These are phyloP conservation scores for Cydia splendana DNA, from an alignment of 1,140 invertebrate species.

Conservation along the genomic window DNA sequence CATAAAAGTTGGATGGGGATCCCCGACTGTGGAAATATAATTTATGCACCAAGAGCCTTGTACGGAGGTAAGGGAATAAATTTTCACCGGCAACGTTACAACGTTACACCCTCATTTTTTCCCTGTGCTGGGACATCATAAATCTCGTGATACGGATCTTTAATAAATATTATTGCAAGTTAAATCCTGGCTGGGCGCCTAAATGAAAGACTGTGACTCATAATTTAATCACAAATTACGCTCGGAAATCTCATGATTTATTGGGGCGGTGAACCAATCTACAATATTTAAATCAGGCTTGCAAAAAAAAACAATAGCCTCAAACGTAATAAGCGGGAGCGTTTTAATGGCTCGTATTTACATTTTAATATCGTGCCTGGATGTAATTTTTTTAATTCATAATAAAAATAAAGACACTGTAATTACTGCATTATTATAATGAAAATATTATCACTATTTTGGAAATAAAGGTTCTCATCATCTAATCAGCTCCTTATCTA, in stretches of 20 bases:
- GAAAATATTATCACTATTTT: no score
- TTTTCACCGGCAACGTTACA: slow-evolving; percentile 38
- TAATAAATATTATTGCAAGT: slow-evolving; percentile 38
- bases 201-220: slow-evolving; percentile 24
- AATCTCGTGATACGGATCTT: slow-evolving; percentile 38
- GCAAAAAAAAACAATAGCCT: neutral
- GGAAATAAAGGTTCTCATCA: no score
- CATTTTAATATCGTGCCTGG: no score
- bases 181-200: slow-evolving; percentile 30
- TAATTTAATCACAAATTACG: slow-evolving; percentile 21
- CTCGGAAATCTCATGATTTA: slow-evolving; percentile 11
- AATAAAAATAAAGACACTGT: no score
- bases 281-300: neutral
- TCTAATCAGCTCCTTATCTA: no score
- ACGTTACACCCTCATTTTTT: slow-evolving; percentile 36
- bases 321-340: no score
- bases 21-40: slow-evolving; percentile 28
- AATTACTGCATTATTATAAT: no score
- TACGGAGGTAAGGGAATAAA: slow-evolving; percentile 38
- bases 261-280: neutral
- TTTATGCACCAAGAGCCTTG: slow-evolving; percentile 41
- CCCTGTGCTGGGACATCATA: slow-evolving; percentile 33
- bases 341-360: no score
- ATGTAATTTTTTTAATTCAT: no score
- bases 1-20: slow-evolving; percentile 21